Percentiles rank a stretch among this genome's conserved stretches.
phyloP scores from a whole-genome alignment of 2,113 vertebrate species.

The Mastomys natalensis region DNA sequence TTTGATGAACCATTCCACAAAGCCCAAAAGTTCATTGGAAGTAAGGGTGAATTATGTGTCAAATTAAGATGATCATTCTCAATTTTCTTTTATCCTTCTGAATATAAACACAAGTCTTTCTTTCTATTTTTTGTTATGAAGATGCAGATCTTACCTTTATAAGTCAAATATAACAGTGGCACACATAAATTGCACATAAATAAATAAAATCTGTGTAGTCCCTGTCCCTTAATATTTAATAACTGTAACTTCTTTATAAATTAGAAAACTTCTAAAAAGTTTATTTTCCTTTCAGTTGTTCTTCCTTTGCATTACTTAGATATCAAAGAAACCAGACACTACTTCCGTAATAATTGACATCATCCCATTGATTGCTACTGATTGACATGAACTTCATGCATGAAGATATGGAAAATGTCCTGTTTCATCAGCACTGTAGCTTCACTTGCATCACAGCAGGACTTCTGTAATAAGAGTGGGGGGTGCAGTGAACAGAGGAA shows the following conservation, averaged over 20 bases:
- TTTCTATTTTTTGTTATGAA: slow-evolving; percentile 34
- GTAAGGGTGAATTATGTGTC: not conserved
- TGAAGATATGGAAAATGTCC: not conserved
- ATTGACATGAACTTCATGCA: not conserved
- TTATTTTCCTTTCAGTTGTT: not conserved
- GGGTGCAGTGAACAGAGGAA: not conserved
- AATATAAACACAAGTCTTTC: not conserved
- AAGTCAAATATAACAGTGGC: not conserved
- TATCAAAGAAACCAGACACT: not conserved
- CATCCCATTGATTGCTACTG: not conserved
- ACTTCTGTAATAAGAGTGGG: not conserved
- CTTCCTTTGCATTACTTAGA: not conserved
- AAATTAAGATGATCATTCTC: not conserved
- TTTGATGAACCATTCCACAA: slow-evolving; percentile 33
- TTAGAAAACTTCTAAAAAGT: not conserved
- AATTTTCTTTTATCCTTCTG: not conserved
- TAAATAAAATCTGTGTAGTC: slow-evolving; percentile 16
- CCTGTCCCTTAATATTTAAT: not conserved
- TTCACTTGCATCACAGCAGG: not conserved
- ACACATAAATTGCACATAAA: not conserved
- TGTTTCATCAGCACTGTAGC: not conserved
- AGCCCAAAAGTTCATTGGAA: slow-evolving; percentile 23
- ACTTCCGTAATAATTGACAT: not conserved
- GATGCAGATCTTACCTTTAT: not conserved
- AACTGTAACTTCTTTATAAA: not conserved